Conservation (phyloP, 2,797 vertebrate genomes). For the Eupleurogrammus muticus region DNA sequence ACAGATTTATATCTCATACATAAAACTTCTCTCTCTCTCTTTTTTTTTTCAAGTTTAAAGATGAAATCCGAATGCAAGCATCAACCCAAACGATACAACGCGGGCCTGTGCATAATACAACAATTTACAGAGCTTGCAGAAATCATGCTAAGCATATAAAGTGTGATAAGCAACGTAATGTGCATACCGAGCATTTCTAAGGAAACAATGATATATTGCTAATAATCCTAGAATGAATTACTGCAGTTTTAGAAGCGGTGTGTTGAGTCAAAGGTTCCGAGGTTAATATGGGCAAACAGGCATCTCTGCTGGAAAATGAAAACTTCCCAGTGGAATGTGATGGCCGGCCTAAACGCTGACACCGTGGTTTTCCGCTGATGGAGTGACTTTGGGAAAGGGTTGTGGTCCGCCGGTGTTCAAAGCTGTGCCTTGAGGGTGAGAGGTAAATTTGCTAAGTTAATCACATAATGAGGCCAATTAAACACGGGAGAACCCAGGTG, state of each 20-base stretch:
- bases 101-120: constrained; percentile 34
- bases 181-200: constrained; percentile 62
- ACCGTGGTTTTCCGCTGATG: constrained; percentile 75
- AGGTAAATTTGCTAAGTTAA: constrained; percentile 87
- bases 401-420: constrained; percentile 74
- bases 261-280: constrained; percentile 61
- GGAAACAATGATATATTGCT: constrained; percentile 70
- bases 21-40: constrained; percentile 25
- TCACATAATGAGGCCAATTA: constrained; percentile 89
- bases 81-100: constrained; percentile 31
- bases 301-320: constrained; percentile 64
- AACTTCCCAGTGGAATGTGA: constrained; percentile 68
- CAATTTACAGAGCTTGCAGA: constrained; percentile 58
- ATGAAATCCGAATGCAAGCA: constrained; percentile 41
- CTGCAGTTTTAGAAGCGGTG: constrained; percentile 45
- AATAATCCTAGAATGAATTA: constrained; percentile 58
- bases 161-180: constrained; percentile 58
- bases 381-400: constrained; percentile 78
- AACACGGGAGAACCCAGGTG: constrained; percentile 80
- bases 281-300: constrained; percentile 64
- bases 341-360: constrained; percentile 69
- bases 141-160: constrained; percentile 50
- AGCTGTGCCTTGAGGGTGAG: constrained; percentile 80
- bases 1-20: constrained; percentile 43
- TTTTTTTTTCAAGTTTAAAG: constrained; percentile 16